Evolutionary conservation across 2,888 invertebrate species (phyloP).

Genomic region (Diaperis boleti): DNA sequence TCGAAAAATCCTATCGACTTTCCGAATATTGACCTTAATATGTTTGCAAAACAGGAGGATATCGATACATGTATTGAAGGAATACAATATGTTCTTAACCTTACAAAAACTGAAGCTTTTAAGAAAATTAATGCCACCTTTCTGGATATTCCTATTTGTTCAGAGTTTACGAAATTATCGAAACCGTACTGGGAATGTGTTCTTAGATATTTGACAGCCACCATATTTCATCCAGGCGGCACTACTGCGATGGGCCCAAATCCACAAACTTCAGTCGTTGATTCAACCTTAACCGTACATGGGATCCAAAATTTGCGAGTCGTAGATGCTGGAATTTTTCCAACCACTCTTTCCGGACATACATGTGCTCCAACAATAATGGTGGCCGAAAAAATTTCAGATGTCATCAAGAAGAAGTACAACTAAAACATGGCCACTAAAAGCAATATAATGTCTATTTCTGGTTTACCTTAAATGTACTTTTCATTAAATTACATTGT

Average conservation of each 20-base stretch:
- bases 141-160: slow-evolving; percentile 70
- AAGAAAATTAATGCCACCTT: slow-evolving; percentile 71
- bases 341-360: slow-evolving; percentile 71
- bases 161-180: slow-evolving; percentile 67
- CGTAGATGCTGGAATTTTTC: slow-evolving; percentile 77
- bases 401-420: slow-evolving; percentile 29
- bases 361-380: slow-evolving; percentile 28
- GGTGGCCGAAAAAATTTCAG: slow-evolving; percentile 40
- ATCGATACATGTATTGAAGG: slow-evolving; percentile 67
- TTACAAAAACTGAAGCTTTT: slow-evolving; percentile 65
- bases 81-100: slow-evolving; percentile 65
- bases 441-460: too few relatives aligned
- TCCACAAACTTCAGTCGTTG: slow-evolving; percentile 73
- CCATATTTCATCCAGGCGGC: slow-evolving; percentile 76
- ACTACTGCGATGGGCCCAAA: slow-evolving; percentile 78
- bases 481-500: too few relatives aligned
- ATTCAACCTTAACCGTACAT: slow-evolving; percentile 72
- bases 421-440: too few relatives aligned
- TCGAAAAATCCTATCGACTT: slow-evolving; percentile 70
- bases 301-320: slow-evolving; percentile 73
- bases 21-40: slow-evolving; percentile 73
- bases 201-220: slow-evolving; percentile 70
- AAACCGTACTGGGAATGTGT: slow-evolving; percentile 77
- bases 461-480: too few relatives aligned
- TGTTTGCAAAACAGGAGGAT: slow-evolving; percentile 65